Base-by-base conservation (phyloP, 1,140 invertebrate species). In the Drosophila mayri region DNA sequence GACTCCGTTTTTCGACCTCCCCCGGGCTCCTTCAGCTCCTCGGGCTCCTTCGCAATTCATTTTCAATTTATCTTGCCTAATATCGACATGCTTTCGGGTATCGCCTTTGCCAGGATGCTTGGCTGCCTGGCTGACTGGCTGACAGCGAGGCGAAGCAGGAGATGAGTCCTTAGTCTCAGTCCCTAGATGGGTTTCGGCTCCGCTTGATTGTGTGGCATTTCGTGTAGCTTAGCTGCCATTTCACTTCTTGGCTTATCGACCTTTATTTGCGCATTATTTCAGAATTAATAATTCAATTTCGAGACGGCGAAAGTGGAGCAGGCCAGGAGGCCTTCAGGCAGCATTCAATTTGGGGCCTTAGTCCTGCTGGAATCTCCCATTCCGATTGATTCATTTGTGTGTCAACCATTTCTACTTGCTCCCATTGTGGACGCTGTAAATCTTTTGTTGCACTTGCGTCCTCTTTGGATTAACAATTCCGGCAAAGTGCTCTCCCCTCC, bases 31-130 rank as follows among this genome's bases (percentile, higher is more conserved):
- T 22, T 10, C 25, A 14, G 11, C 44, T 32, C 28, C 49, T 37
- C 59, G 57, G 49, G 63, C 71, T 76, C 63, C 68, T 85, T 81
- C 57, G 77, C 84, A 90, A 88, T 81, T 90, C 83, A 79, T 86
- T 86, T 86, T 88, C 84, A 88, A 88, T 88, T 88, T 88, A 88
- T 90, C 84, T 90, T 78, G 85, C 85, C 84, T 90, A 90, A 88
- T 88, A 90, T 90, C 85, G 85, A 88, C 85, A 88, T 85, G 81
- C 73, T 86, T 68, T 74, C 73, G 76, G 66, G 81, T 64, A 65
- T 61, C 63, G 67, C 41, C 68, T 64, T 64, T 14, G 47, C 55
- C 44, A 50, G 68, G 68, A 59, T 63, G 60, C 35, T 63, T 40
- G 60, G 35, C 62, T 55, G 25, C 25, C 25, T 25, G 25, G 25